These are phyloP conservation scores for Dascillus cervinus DNA, from an alignment of 2,888 invertebrate genomes.

Conservation along the genomic window DNA sequence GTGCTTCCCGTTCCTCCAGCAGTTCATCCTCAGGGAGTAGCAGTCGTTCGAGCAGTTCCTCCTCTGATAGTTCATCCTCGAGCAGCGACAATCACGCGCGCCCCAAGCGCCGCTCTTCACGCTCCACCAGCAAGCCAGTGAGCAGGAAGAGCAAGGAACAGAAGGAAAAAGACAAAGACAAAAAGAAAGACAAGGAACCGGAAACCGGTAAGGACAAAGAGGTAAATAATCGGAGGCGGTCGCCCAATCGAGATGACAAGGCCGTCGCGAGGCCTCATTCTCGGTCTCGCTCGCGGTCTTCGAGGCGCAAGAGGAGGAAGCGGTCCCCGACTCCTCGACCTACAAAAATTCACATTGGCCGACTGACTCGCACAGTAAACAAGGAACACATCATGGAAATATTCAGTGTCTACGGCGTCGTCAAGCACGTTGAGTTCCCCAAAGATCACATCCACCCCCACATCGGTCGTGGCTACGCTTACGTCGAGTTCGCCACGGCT, in stretches of 20 bases:
- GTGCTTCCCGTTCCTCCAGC: conserved; percentile 72
- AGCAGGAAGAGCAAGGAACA: conserved; percentile 35
- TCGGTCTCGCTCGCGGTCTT: conserved; percentile 50
- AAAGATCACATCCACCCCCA: conserved; percentile 81
- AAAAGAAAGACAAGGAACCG: conserved; percentile 34
- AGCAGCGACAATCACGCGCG: conserved; percentile 58
- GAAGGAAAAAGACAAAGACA: conserved; percentile 39
- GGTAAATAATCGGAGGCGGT: conserved; percentile 28
- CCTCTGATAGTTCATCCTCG: conserved; percentile 57
- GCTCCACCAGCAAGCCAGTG: conserved; percentile 34
- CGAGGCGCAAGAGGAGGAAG: conserved; percentile 63
- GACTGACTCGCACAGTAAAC: conserved; percentile 85
- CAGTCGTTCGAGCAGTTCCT: conserved; percentile 46
- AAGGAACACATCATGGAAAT: conserved; percentile 87
- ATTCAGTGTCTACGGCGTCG: conserved; percentile 78
- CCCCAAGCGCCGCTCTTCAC: conserved; percentile 50
- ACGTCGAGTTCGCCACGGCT: conserved; percentile 87
- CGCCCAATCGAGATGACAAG: conserved; percentile 16
- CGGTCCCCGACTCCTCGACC: conserved; percentile 87
- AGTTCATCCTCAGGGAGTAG: conserved; percentile 61
- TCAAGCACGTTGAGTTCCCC: conserved; percentile 86
- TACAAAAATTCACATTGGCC: conserved; percentile 89
- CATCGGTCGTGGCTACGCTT: conserved; percentile 88
- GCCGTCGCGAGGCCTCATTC: conserved; percentile 8
- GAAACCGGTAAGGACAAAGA: conserved; percentile 34